A percentile compares a stretch with the other conserved stretches of the same genome.
Evolutionary conservation across 2,888 invertebrate genomes (phyloP).

Genomic region (Agrotis clavis): DNA sequence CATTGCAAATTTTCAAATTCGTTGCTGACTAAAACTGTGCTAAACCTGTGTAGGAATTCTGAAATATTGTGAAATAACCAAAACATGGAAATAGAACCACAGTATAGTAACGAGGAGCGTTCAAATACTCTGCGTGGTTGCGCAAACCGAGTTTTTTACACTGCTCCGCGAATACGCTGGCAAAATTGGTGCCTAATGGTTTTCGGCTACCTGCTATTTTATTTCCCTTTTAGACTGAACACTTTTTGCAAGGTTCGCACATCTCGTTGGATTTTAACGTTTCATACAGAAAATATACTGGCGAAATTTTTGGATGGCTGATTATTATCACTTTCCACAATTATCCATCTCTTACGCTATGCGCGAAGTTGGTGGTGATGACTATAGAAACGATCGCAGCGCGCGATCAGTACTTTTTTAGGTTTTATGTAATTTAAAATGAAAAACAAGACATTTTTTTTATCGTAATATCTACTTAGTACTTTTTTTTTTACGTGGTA

Average conservation of each 20-base stretch:
- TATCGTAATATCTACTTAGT: no score
- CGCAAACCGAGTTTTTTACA: conserved; percentile 30
- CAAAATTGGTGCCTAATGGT: conserved; percentile 44
- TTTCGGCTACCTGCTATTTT: conserved; percentile 42
- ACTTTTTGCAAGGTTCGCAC: conserved; percentile 16
- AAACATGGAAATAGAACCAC: conserved; percentile 45
- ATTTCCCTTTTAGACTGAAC: conserved; percentile 32
- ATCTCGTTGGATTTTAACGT: conserved; percentile 12
- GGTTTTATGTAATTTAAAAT: no score
- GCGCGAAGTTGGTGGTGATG: no score
- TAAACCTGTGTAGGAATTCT: conserved; percentile 38
- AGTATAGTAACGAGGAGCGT: conserved; percentile 25
- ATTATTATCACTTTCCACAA: background rate
- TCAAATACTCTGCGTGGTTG: conserved; percentile 20
- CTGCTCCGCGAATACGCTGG: conserved; percentile 3
- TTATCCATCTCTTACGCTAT: background rate
- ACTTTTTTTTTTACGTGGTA: no score
- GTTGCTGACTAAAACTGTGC: conserved; percentile 38
- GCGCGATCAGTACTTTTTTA: no score
- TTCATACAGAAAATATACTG: conserved; percentile 2
- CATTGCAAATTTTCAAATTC: conserved; percentile 21
- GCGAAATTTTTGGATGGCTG: background rate
- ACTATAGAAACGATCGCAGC: no score
- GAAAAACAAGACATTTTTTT: no score
- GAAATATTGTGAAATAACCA: conserved; percentile 41